Base-by-base conservation (phyloP, 2,888 invertebrate genomes). In the Chironomus riparius region DNA sequence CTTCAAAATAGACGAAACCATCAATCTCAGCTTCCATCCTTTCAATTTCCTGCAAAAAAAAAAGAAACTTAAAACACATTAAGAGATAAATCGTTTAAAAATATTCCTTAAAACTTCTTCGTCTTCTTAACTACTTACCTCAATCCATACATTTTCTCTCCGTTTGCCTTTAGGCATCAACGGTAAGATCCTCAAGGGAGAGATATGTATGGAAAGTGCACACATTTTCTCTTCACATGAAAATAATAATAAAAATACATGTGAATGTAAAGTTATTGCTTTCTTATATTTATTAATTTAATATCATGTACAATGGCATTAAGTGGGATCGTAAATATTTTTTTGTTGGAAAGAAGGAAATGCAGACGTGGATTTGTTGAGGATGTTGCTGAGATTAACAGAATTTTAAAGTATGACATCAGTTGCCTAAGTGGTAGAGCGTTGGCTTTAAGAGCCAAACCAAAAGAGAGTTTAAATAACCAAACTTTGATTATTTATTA, bases 241-340 rank as follows among this genome's bases (percentile, higher is more conserved):
- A 38, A 38, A 10, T 10, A 38, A 10, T 38, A 38, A 38, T 38
- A 38, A 38, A 38, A 38, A 38, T 38, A 38, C 50, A 50, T 50
- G 56, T 56, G 69, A 56, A 56, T 71, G 24, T 24, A 56, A 71
- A 56, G 18, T 56, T 73, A 47, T 56, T 7, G 22, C n/a, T 15
- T 24, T 62, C 48, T 73, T 61, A 73, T 24, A 73, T 38, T 38
- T 38, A 38, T 56, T 73, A 73, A 73, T 73, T 73, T 73, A 73
- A 56, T 73, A 73, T 62, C 71, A 24, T 28, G 71, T 71, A 50
- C 6, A 48, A 56, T 56, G 47, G 62, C 72, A 73, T 73, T 73
- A 73, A 73, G 12, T 47, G 50, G 3, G 22, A 70, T 70, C 70
- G 48, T 70, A 70, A 70, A 70, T 70, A 70, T 48, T 70, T 47